Evolutionary conservation across 2,888 invertebrate genomes (phyloP).

Genomic region (Caenorhabditis angaria): DNA sequence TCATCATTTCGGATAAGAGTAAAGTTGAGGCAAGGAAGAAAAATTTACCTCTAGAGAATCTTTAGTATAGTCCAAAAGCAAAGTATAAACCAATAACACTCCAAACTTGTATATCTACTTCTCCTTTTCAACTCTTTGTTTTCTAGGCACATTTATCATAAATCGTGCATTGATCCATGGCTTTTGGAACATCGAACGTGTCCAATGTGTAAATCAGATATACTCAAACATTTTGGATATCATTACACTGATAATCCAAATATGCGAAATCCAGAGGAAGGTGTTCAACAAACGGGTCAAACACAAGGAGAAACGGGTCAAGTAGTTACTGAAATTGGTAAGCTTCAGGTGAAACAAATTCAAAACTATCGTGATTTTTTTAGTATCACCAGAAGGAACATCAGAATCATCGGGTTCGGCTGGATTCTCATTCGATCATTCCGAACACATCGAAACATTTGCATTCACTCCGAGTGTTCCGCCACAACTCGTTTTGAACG

Average conservation of each 20-base stretch:
- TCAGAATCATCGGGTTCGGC: slow-evolving; percentile 30
- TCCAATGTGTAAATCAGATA: slow-evolving; percentile 96
- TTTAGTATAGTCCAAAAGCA: no score
- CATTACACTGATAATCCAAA: neutral
- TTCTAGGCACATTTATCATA: slow-evolving; percentile 91
- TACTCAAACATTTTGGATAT: slow-evolving; percentile 80
- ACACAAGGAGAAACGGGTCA: slow-evolving; percentile 15
- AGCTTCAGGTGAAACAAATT: neutral
- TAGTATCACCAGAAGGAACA: slow-evolving; percentile 14
- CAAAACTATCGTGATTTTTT: neutral
- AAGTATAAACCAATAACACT: no score
- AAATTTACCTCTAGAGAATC: no score
- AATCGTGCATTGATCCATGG: slow-evolving; percentile 95
- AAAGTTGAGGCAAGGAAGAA: no score
- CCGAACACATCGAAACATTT: slow-evolving; percentile 32
- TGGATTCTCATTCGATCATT: slow-evolving; percentile 39
- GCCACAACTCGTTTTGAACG: slow-evolving; percentile 34
- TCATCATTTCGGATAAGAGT: no score
- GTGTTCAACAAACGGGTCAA: slow-evolving; percentile 17
- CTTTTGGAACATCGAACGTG: slow-evolving; percentile 91
- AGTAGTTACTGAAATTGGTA: slow-evolving; percentile 7
- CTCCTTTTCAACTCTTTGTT: slow-evolving; percentile 5
- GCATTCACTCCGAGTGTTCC: slow-evolving; percentile 16
- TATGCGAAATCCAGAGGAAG: neutral
- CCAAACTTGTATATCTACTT: neutral